These are phyloP conservation scores for Temnothorax unifasciatus DNA, from an alignment of 2,888 invertebrate species.

Conservation along the genomic window DNA sequence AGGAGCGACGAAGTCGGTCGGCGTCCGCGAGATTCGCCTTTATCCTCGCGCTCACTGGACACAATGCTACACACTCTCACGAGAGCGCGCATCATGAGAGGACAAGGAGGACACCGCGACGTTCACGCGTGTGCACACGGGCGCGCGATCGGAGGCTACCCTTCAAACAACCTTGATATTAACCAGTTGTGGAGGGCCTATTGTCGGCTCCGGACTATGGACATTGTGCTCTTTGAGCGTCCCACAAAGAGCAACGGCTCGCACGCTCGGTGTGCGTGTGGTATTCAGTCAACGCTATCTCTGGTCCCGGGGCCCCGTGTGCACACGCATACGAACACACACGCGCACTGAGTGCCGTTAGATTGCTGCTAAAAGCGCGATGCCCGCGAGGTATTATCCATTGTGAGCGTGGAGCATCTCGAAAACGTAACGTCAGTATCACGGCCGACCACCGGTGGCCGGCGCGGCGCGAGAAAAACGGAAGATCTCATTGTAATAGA, in stretches of 20 bases:
- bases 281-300: slow-evolving; percentile 75
- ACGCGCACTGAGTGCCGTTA: slow-evolving; percentile 75
- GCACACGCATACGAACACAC: slow-evolving; percentile 62
- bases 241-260: slow-evolving; percentile 77
- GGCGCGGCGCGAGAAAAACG: slow-evolving; percentile 5
- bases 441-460: slow-evolving; percentile 48
- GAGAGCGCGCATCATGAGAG: slow-evolving; percentile 48
- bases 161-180: slow-evolving; percentile 83
- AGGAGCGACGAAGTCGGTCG: slow-evolving; percentile 46
- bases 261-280: slow-evolving; percentile 75
- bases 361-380: slow-evolving; percentile 79
- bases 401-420: slow-evolving; percentile 69
- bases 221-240: slow-evolving; percentile 83
- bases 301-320: slow-evolving; percentile 44
- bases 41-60: slow-evolving; percentile 33
- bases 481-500: slow-evolving; percentile 21
- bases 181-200: slow-evolving; percentile 82
- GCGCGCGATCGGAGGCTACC: slow-evolving; percentile 74
- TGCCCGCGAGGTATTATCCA: slow-evolving; percentile 72
- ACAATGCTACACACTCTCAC: slow-evolving; percentile 58
- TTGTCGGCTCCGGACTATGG: slow-evolving; percentile 81
- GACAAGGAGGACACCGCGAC: slow-evolving; percentile 57
- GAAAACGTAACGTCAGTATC: slow-evolving; percentile 67
- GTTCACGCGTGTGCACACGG: slow-evolving; percentile 54
- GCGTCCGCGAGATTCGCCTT: slow-evolving; percentile 23